These are phyloP conservation scores for Grus americana DNA, from an alignment of 2,113 vertebrate species.

Conservation along the genomic window DNA sequence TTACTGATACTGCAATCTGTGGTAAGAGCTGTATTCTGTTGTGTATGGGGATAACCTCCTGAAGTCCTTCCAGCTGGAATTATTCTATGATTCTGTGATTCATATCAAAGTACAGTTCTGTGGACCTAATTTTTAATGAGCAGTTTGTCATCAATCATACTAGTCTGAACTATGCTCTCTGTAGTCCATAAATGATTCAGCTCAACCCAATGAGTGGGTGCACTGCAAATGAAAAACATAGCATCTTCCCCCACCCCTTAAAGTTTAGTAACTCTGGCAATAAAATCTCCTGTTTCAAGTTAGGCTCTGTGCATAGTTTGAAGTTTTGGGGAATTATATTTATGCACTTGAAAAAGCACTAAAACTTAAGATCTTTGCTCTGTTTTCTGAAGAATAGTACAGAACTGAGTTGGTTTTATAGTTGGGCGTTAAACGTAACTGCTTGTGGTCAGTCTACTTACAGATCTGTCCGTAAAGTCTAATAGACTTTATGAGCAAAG, in stretches of 20 bases:
- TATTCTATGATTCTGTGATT: neutral
- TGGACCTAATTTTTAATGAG: neutral
- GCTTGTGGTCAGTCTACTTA: neutral
- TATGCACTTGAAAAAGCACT: neutral
- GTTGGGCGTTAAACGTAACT: neutral
- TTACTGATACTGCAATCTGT: neutral
- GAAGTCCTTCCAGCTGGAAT: neutral
- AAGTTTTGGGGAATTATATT: neutral
- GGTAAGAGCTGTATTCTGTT: neutral
- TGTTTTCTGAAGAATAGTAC: neutral
- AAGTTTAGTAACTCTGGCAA: neutral
- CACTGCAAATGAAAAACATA: neutral
- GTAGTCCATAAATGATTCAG: neutral
- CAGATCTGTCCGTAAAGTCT: neutral
- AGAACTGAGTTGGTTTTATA: neutral
- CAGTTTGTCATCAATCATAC: neutral
- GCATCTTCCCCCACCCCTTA: too few species aligned
- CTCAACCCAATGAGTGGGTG: neutral
- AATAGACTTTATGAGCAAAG: neutral
- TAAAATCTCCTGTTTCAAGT: neutral
- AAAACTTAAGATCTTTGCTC: neutral
- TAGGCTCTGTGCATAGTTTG: neutral
- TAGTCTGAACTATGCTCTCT: neutral
- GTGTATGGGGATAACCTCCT: neutral
- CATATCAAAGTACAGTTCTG: neutral